A percentile compares a stretch with the other conserved stretches of the same genome.
These are phyloP conservation scores for Simalia tracyae DNA, from an alignment of 2,797 vertebrate species.

Conservation along the genomic window DNA sequence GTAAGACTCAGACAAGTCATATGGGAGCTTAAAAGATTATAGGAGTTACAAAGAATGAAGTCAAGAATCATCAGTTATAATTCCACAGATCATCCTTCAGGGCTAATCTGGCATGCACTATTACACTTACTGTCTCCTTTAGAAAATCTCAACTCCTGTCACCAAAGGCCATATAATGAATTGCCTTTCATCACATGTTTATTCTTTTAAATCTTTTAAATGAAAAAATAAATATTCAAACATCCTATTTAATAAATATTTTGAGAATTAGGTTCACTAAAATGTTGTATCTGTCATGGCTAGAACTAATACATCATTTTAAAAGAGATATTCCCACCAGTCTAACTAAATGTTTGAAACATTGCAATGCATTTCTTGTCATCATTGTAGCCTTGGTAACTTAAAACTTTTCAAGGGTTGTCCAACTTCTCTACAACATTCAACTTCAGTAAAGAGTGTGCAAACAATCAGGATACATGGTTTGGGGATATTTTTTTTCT, in stretches of 20 bases:
- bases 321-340: conserved; percentile 47
- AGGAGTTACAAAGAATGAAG: neutral
- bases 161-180: conserved; percentile 74
- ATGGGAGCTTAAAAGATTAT: conserved; percentile 61
- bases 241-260: conserved; percentile 61
- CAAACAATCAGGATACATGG: conserved; percentile 58
- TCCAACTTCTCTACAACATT: conserved; percentile 40
- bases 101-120: neutral
- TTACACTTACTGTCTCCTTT: conserved; percentile 55
- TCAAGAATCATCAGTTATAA: conserved; percentile 59
- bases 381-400: conserved; percentile 44
- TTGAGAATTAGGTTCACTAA: conserved; percentile 50
- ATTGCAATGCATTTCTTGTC: conserved; percentile 59
- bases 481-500: conserved; percentile 46
- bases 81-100: conserved; percentile 43
- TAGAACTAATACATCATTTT: conserved; percentile 37
- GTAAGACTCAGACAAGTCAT: conserved; percentile 44
- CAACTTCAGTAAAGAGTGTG: conserved; percentile 48
- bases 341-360: conserved; percentile 48
- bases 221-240: conserved; percentile 50
- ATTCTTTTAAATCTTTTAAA: neutral
- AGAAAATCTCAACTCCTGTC: conserved; percentile 71
- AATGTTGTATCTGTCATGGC: conserved; percentile 37
- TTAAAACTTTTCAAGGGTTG: conserved; percentile 44
- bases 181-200: neutral